Conservation (phyloP, 2,113 vertebrate species). For the Cottus gobio region DNA sequence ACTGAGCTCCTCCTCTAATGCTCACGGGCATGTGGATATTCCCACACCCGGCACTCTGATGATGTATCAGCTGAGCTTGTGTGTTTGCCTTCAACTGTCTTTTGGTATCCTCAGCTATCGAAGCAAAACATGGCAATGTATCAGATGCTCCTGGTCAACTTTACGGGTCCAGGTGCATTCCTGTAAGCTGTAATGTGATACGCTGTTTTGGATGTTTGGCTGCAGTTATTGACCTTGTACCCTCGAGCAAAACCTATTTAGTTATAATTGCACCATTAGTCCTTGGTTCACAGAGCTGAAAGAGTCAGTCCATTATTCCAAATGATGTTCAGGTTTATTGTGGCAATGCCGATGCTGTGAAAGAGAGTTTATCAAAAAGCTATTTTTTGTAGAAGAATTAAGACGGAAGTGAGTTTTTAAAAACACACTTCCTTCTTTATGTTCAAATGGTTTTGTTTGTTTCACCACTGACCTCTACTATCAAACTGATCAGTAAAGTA, state of each 20-base stretch:
- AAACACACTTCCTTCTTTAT: neutral
- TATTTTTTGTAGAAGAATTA: neutral
- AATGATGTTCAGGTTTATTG: neutral
- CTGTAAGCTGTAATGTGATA: neutral
- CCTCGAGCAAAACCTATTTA: neutral
- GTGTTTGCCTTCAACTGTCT: neutral
- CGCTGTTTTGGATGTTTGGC: neutral
- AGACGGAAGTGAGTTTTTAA: neutral
- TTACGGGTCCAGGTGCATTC: neutral
- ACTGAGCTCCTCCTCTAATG: constrained; percentile 42
- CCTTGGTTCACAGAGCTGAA: neutral
- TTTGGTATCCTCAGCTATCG: neutral
- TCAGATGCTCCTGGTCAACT: neutral
- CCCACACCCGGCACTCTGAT: neutral
- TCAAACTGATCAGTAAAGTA: neutral
- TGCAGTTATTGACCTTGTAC: neutral
- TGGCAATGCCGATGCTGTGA: neutral
- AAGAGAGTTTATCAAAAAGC: neutral
- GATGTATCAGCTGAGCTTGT: neutral
- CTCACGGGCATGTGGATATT: neutral
- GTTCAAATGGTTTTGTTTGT: neutral
- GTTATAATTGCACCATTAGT: neutral
- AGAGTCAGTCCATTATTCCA: neutral
- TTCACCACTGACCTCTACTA: neutral
- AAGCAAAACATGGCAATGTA: neutral